Evolutionary conservation across 2,113 vertebrate genomes (phyloP).

Genomic region (Tricholaema leucomelas): DNA sequence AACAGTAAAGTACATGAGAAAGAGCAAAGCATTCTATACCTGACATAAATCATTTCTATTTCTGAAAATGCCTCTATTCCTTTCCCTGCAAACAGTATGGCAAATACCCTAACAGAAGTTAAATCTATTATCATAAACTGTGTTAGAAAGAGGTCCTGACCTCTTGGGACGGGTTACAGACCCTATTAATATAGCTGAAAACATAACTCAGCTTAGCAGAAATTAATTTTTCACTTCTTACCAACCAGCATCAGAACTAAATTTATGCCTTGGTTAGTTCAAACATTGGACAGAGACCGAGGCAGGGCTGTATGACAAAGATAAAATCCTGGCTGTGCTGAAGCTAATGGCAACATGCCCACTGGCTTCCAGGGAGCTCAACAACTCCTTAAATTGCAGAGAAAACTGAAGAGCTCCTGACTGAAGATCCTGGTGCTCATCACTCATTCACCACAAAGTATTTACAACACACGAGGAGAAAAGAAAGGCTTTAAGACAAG

Average conservation of each 20-base stretch:
- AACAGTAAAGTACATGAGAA: constrained; percentile 17
- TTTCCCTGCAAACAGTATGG: neutral
- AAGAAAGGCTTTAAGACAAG: neutral
- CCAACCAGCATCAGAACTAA: constrained; percentile 15
- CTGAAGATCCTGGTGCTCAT: neutral
- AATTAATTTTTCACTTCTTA: constrained; percentile 26
- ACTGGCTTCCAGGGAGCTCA: constrained; percentile 6
- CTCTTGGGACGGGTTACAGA: constrained; percentile 1
- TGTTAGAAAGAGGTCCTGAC: constrained; percentile 38
- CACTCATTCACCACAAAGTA: neutral
- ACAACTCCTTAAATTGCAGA: neutral
- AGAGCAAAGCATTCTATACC: constrained; percentile 18
- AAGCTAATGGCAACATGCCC: neutral
- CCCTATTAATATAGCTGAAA: neutral
- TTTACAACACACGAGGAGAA: neutral
- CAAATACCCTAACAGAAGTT: constrained; percentile 14
- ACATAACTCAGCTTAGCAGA: neutral
- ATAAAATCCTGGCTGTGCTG: constrained; percentile 38
- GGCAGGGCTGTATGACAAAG: constrained; percentile 22
- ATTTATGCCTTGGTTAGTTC: constrained; percentile 49
- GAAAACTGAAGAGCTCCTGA: neutral
- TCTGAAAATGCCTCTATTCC: neutral
- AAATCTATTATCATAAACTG: constrained; percentile 45
- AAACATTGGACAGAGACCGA: constrained; percentile 16
- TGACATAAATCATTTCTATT: constrained; percentile 33